Base-by-base conservation (phyloP, 1,140 invertebrate species). In the Agrypnia vestita region DNA sequence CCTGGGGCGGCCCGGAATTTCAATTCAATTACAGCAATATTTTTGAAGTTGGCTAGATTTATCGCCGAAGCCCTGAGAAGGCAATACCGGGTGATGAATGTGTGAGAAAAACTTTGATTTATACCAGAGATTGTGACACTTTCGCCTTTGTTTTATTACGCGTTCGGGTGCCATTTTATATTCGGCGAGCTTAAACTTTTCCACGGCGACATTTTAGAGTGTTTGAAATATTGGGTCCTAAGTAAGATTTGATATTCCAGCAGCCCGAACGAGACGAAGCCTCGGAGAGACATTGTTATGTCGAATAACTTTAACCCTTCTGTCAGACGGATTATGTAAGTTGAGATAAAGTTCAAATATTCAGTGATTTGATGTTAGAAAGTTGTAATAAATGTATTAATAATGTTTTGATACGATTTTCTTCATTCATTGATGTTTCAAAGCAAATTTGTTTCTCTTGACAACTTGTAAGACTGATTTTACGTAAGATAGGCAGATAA, bases 21-120 rank as follows among this genome's bases (percentile, higher is more conserved):
- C 61, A 64, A 64, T 64, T 64, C 61, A 64, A 64, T 64, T 64
- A 64, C 13, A 21, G 35, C 61, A 64, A 64, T 64, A 64, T 64
- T 64, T 64, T 35, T 25, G 61, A 43, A 64, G 61, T 64, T 64
- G 35, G 12, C 35, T n/a, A 35, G 61, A 64, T 64, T 64, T 64
- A 64, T 64, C 19, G 35, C 61, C 61, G 46, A n/a, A 49, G n/a
- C 9, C 17, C n/a, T 35, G 6, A 35, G 25, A 13, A 21, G 46
- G 46, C 15, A 21, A n/a, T 21, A 19, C n/a, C 43, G 25, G 7
- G 21, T 71, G 67, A 71, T 49, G 67, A 71, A 71, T 71, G 67
- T 15, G n/a, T 7, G 43, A 12, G n/a, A 71, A 49, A 71, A 71
- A 71, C 44, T 10, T 15, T 71, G 46, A 71, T 71, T 71, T 71